Percentiles rank a stretch among this genome's conserved stretches.
Evolutionary conservation across 2,113 vertebrate genomes (phyloP).

Genomic region (Microcebus murinus): DNA sequence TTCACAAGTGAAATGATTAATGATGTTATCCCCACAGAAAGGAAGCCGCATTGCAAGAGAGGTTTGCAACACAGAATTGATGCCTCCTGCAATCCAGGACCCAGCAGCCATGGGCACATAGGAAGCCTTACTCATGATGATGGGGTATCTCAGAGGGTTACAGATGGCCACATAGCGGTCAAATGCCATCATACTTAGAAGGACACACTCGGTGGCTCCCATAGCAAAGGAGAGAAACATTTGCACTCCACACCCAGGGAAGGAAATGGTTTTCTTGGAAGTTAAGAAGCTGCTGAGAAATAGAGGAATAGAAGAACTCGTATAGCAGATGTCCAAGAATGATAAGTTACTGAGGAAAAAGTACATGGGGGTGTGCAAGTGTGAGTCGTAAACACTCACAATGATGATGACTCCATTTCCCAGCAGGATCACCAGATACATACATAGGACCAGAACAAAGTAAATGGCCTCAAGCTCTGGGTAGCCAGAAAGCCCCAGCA

Average conservation of each 20-base stretch:
- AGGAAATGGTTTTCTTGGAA: conserved; percentile 59
- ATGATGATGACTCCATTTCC: conserved; percentile 64
- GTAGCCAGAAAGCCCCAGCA: conserved; percentile 64
- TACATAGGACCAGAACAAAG: conserved; percentile 63
- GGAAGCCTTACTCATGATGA: conserved; percentile 39
- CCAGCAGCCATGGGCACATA: conserved; percentile 39
- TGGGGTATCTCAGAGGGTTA: conserved; percentile 46
- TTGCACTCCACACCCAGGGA: conserved; percentile 43
- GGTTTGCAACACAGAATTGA: conserved; percentile 54
- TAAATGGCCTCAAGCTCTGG: conserved; percentile 59
- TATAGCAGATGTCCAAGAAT: conserved; percentile 72
- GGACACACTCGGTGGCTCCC: conserved; percentile 50
- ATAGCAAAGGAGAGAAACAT: conserved; percentile 63
- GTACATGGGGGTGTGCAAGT: conserved; percentile 66
- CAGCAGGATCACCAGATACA: conserved; percentile 58
- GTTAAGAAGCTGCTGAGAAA: conserved; percentile 64
- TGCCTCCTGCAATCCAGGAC: conserved; percentile 42
- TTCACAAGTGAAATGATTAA: conserved; percentile 79
- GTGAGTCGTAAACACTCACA: conserved; percentile 46
- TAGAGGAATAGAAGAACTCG: conserved; percentile 53
- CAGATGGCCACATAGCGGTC: conserved; percentile 51
- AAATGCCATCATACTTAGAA: conserved; percentile 62
- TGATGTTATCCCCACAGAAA: conserved; percentile 67
- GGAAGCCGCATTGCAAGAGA: conserved; percentile 37
- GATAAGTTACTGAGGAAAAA: conserved; percentile 71